Evolutionary conservation across 2,888 invertebrate species (phyloP).

Genomic region (Plebejus anna): DNA sequence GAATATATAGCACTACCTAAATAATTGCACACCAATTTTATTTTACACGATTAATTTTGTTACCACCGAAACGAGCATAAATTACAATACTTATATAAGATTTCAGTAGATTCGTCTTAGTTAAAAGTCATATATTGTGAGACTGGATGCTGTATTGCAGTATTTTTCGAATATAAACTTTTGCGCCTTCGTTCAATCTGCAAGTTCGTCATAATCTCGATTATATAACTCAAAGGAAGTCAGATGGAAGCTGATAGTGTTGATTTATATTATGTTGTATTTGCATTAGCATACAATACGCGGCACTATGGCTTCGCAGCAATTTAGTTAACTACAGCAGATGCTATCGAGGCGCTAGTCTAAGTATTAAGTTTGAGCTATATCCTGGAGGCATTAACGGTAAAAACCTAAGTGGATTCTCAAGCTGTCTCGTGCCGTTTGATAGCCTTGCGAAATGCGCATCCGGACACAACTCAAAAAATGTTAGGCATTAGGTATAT

Average conservation of each 20-base stretch:
- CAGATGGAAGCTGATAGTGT: neutral
- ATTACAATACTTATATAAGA: too few species aligned
- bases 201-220: neutral
- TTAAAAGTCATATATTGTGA: too few species aligned
- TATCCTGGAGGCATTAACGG: neutral
- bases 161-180: neutral
- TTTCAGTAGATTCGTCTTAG: too few species aligned
- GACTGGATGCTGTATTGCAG: neutral
- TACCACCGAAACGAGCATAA: neutral
- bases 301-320: slow-evolving; percentile 5
- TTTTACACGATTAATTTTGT: neutral
- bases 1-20: neutral
- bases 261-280: neutral
- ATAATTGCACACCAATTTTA: neutral
- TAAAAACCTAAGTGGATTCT: neutral
- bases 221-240: slow-evolving; percentile 3
- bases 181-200: neutral
- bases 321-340: slow-evolving; percentile 13
- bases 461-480: too few species aligned
- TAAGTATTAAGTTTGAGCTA: neutral
- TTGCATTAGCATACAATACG: slow-evolving; percentile 23
- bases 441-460: neutral
- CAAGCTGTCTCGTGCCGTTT: neutral
- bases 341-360: neutral
- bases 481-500: too few species aligned